These are phyloP conservation scores for Marasmarcha lunaedactyla DNA, from an alignment of 2,888 invertebrate genomes.

Conservation along the genomic window DNA sequence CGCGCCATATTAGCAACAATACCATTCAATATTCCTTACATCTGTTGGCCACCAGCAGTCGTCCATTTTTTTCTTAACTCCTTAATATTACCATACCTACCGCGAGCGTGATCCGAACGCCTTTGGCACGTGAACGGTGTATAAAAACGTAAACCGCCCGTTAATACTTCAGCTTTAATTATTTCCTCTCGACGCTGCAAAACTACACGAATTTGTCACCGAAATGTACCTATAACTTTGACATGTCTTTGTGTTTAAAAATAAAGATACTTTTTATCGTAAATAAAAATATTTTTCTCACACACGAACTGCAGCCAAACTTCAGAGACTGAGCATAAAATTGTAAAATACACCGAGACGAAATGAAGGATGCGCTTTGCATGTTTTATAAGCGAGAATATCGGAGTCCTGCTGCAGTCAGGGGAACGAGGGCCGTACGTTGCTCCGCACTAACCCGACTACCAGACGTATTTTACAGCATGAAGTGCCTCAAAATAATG, in stretches of 20 bases:
- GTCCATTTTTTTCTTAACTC: too few species aligned
- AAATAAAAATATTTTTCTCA: constrained; percentile 1
- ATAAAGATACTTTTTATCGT: constrained; percentile 9
- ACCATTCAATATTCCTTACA: too few species aligned
- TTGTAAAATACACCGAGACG: not conserved
- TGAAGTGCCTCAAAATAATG: constrained; percentile 18
- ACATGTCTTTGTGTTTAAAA: constrained; percentile 14
- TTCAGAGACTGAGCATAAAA: not conserved
- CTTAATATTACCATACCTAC: too few species aligned
- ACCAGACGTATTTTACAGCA: constrained; percentile 14
- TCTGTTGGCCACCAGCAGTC: too few species aligned
- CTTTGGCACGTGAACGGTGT: not conserved
- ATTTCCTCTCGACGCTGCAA: constrained; percentile 20
- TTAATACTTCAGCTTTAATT: constrained; percentile 17
- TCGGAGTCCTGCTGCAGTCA: not conserved
- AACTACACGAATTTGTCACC: not conserved
- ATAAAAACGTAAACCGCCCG: not conserved
- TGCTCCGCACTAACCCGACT: constrained; percentile 22
- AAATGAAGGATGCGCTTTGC: not conserved
- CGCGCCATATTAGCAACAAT: too few species aligned
- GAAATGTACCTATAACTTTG: constrained; percentile 3
- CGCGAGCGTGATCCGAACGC: too few species aligned
- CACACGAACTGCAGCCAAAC: constrained; percentile 7
- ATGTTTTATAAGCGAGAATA: not conserved
- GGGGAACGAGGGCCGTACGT: constrained; percentile 13